Evolutionary conservation across 92 coral and sea anemone genomes (phyloP), one percentile per base, ranked within the genome.

Genomic region (Blastomussa wellsi): DNA sequence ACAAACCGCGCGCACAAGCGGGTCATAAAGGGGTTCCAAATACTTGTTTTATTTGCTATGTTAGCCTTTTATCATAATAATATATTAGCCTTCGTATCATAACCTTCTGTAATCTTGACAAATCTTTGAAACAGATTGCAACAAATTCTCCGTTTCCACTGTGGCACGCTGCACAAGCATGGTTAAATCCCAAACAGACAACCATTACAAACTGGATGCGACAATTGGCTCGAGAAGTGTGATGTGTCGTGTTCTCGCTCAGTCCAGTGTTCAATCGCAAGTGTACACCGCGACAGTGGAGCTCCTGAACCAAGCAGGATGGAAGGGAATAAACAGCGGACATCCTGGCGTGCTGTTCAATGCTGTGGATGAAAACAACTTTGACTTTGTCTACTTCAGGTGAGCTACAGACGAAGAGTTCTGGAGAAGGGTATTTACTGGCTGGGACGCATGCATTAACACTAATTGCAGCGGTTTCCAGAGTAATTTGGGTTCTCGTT

Each of bases 361-460:
- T 67, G 92, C 87, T 15, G 77, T 47, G 19, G 89, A 91, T 74
- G 76, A 84, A 22, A 78, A 88, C 89, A 88, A 85, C 83, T 91
- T 74, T 53, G 94, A 91, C 73, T 91, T 91, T 62, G 92, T 91
- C 60, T 91, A 91, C 86, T 91, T 91, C 82, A 85, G 94, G 94
- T 91, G 75, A 44, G 69, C 49, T n/a, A 19, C n/a, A 16, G 17
- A n/a, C n/a, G n/a, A n/a, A n/a, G n/a, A n/a, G n/a, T n/a, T n/a
- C n/a, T n/a, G n/a, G n/a, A n/a, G n/a, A n/a, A n/a, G n/a, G n/a
- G n/a, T n/a, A n/a, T n/a, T n/a, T n/a, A n/a, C n/a, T n/a, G n/a
- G n/a, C n/a, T n/a, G n/a, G n/a, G n/a, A n/a, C n/a, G n/a, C n/a
- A n/a, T n/a, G n/a, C n/a, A n/a, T n/a, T n/a, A n/a, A n/a, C n/a